Percentiles rank a stretch among this genome's conserved stretches.
phyloP scores from a whole-genome alignment of 2,113 vertebrate species.

The Pica pica region DNA sequence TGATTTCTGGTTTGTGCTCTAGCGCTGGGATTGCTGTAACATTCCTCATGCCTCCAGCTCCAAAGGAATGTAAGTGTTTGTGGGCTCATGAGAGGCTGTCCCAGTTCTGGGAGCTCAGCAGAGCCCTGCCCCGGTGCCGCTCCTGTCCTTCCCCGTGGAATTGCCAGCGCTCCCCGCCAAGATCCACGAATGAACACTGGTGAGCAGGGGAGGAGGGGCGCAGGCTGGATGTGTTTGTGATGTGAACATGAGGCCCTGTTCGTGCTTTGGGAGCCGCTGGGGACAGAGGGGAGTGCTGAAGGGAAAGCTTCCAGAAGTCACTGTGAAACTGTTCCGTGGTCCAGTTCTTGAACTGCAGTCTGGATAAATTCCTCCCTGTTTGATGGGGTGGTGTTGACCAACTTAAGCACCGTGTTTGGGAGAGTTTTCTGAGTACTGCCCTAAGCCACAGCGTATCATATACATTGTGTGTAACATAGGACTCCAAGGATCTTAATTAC shows the following conservation, averaged over 20 bases:
- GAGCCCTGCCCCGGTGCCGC: accelerated
- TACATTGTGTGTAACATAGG: background rate
- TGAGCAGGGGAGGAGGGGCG: background rate
- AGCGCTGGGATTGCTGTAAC: background rate
- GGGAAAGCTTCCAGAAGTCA: background rate
- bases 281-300: background rate
- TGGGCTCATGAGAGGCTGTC: background rate
- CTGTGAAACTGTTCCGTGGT: background rate
- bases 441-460: background rate
- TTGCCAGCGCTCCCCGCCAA: background rate
- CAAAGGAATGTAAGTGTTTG: background rate
- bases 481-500: background rate
- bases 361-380: background rate
- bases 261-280: background rate
- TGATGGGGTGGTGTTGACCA: background rate
- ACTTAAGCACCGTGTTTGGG: background rate
- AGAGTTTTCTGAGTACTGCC: background rate
- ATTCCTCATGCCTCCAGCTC: background rate
- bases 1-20: background rate
- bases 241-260: background rate
- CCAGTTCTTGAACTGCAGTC: background rate
- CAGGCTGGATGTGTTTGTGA: background rate
- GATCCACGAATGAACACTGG: accelerated
- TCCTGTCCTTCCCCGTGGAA: accelerated
- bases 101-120: accelerated